Evolutionary conservation across 1,140 invertebrate species (phyloP).

Genomic region (Globodera ellingtonae): DNA sequence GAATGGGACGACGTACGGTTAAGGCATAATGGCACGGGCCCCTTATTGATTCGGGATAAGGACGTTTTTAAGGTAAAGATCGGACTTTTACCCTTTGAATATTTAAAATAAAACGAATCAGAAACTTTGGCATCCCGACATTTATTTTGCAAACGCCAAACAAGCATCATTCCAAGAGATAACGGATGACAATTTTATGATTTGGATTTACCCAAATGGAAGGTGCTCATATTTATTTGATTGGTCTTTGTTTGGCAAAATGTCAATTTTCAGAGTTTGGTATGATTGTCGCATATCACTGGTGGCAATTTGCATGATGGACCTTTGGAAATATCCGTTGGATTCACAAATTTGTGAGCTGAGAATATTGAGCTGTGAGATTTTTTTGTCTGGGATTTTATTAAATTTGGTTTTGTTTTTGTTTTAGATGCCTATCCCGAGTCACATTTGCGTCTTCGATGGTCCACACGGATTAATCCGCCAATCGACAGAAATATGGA

Average conservation of each 20-base stretch:
- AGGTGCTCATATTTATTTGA: neutral
- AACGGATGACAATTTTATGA: constrained; percentile 62
- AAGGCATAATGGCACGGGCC: constrained; percentile 56
- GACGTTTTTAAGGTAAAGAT: constrained; percentile 47
- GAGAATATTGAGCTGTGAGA: constrained; percentile 51
- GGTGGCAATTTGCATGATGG: constrained; percentile 63
- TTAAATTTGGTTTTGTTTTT: neutral
- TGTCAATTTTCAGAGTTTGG: constrained; percentile 42
- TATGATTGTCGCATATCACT: constrained; percentile 61
- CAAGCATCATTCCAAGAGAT: constrained; percentile 59
- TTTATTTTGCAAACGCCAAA: constrained; percentile 63
- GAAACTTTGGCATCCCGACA: constrained; percentile 62
- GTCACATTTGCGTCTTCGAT: constrained; percentile 55
- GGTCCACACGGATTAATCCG: constrained; percentile 55
- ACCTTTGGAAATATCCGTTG: constrained; percentile 63
- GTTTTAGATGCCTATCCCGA: constrained; percentile 57
- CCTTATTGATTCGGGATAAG: constrained; percentile 59
- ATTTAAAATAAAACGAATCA: neutral
- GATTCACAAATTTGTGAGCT: constrained; percentile 60
- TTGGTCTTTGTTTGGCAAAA: neutral
- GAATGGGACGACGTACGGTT: constrained; percentile 60
- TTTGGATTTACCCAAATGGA: constrained; percentile 64
- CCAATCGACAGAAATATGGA: constrained; percentile 62
- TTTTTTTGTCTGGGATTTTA: neutral
- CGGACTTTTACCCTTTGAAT: neutral